A percentile compares a stretch with the other conserved stretches of the same genome.
phyloP scores from a whole-genome alignment of 1,140 invertebrate genomes.

The Lethocerus indicus region DNA sequence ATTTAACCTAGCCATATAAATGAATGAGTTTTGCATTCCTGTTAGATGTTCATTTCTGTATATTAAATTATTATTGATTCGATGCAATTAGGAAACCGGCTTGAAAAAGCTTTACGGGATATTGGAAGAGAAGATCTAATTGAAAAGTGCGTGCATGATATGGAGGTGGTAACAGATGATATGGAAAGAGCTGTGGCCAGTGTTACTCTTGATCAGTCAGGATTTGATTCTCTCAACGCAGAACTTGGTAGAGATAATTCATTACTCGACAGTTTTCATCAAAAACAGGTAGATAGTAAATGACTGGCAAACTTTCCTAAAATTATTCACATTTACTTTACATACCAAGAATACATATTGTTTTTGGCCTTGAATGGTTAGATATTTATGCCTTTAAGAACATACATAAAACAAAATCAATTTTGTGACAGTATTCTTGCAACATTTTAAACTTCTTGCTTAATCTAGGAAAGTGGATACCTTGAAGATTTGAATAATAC shows the following conservation, averaged over 20 bases:
- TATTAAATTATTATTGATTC: too few relatives aligned
- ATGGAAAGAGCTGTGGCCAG: constrained; percentile 54
- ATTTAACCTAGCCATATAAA: too few relatives aligned
- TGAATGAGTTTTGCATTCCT: too few relatives aligned
- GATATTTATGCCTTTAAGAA: background rate
- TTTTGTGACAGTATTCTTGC: too few relatives aligned
- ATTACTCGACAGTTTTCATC: constrained; percentile 8
- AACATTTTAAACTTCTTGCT: too few relatives aligned
- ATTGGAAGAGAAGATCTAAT: constrained; percentile 88
- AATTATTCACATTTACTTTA: too few relatives aligned
- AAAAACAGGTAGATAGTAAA: constrained; percentile 6
- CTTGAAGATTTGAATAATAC: constrained; percentile 8
- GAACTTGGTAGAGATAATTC: constrained; percentile 26
- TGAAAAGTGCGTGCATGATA: constrained; percentile 72
- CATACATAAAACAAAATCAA: background rate
- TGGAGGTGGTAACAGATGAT: constrained; percentile 62
- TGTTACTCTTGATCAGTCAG: constrained; percentile 54
- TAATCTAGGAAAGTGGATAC: constrained; percentile 5
- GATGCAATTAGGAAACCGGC: constrained; percentile 45
- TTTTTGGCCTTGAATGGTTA: background rate
- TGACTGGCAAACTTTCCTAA: too few relatives aligned
- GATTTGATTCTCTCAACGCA: constrained; percentile 53
- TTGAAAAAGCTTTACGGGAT: constrained; percentile 74
- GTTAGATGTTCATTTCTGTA: too few relatives aligned
- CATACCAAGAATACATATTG: background rate